These are phyloP conservation scores for Helobdella robusta DNA, from an alignment of 2,888 invertebrate species.

Conservation along the genomic window DNA sequence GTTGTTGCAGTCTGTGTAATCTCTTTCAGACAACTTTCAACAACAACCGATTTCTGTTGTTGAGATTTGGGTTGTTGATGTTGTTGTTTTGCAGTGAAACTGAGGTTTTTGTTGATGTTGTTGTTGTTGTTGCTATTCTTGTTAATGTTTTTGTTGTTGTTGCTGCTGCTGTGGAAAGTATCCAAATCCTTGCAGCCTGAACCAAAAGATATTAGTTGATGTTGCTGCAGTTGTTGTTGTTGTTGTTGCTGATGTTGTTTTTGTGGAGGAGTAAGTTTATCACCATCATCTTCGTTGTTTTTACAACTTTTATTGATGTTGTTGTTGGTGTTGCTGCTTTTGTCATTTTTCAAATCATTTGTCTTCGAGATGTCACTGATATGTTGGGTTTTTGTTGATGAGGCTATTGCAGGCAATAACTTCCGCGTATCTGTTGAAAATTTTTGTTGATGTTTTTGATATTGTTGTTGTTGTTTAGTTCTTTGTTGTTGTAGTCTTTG, in stretches of 20 bases:
- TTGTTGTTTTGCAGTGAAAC: too few species aligned
- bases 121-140: neutral
- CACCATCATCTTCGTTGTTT: neutral
- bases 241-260: neutral
- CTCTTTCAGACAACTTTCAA: too few species aligned
- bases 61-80: neutral
- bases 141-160: neutral
- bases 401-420: too few species aligned
- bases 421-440: too few species aligned
- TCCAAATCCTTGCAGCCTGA: conserved; percentile 8
- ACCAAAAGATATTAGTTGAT: conserved; percentile 4
- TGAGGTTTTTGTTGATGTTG: too few species aligned
- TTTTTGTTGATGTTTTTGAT: too few species aligned
- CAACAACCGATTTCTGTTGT: neutral
- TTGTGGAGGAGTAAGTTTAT: too few species aligned
- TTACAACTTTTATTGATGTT: neutral
- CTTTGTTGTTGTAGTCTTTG: too few species aligned
- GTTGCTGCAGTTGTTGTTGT: neutral
- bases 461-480: too few species aligned
- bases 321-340: neutral
- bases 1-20: too few species aligned
- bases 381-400: too few species aligned
- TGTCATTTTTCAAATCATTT: neutral
- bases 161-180: neutral
- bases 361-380: too few species aligned